Conservation (phyloP, 1,140 invertebrate genomes). For the Lucilia cuprina region DNA sequence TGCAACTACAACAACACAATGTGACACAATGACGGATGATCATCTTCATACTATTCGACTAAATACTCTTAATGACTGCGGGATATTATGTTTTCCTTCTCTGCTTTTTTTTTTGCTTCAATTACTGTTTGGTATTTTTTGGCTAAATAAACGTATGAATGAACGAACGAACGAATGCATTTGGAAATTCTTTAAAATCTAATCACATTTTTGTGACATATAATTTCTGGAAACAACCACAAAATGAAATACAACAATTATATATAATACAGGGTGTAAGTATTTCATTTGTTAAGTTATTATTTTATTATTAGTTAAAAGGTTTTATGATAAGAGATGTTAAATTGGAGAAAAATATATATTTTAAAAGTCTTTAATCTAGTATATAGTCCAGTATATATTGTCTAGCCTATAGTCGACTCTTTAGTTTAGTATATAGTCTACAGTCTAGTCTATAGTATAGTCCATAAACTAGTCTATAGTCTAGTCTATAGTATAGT, state of each 20-base stretch:
- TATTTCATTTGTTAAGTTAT: not conserved
- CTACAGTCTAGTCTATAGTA: too few relatives aligned
- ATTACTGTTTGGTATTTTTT: not conserved
- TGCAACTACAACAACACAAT: slow-evolving; percentile 9
- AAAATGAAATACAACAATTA: not conserved
- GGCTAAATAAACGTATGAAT: not conserved
- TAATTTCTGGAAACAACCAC: not conserved
- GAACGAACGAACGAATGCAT: not conserved
- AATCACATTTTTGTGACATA: not conserved
- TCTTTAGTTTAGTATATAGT: too few relatives aligned
- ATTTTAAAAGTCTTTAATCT: too few relatives aligned
- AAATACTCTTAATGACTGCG: slow-evolving; percentile 21
- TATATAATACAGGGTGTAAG: slow-evolving; percentile 36
- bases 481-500: too few relatives aligned
- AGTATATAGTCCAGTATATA: too few relatives aligned
- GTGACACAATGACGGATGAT: slow-evolving; percentile 28
- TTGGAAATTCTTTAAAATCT: not conserved
- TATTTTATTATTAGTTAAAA: not conserved
- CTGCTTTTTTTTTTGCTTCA: not conserved
- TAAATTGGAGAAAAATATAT: not conserved
- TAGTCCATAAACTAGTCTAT: too few relatives aligned
- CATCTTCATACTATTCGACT: not conserved
- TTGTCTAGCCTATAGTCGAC: too few relatives aligned
- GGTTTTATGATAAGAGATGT: not conserved
- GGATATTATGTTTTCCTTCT: not conserved